These are phyloP conservation scores for Pelosia muscerda DNA, from an alignment of 2,888 invertebrate genomes.

Conservation along the genomic window DNA sequence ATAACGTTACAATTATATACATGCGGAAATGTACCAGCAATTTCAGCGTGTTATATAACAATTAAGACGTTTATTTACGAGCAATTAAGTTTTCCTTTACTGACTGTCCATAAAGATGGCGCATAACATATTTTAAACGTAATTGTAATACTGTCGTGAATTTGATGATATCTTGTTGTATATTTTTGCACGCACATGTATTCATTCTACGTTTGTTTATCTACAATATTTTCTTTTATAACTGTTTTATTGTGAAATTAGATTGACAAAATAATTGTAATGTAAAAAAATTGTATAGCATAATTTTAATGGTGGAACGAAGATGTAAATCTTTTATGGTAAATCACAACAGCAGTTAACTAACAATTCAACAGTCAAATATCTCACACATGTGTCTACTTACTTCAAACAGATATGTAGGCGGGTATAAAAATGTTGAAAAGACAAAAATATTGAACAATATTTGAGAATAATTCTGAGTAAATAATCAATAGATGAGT, in stretches of 20 bases:
- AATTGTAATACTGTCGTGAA: slow-evolving; percentile 1
- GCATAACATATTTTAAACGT: slow-evolving; percentile 2
- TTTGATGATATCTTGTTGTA: slow-evolving; percentile 6
- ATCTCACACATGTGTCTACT: no score
- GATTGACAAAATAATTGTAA: background rate
- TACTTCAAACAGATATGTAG: no score
- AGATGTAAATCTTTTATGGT: no score
- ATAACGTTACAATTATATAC: background rate
- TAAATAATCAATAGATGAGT: no score
- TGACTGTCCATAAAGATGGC: slow-evolving; percentile 1
- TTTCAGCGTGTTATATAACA: background rate
- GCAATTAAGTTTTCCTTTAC: slow-evolving; percentile 2
- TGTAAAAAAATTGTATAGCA: background rate
- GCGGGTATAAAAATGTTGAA: no score
- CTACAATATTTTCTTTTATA: background rate
- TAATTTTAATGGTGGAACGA: no score
- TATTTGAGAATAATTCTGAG: no score
- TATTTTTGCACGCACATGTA: slow-evolving; percentile 5
- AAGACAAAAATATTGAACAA: no score
- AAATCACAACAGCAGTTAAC: no score
- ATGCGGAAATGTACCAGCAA: slow-evolving; percentile 2
- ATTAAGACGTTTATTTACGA: slow-evolving; percentile 2
- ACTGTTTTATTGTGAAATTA: background rate
- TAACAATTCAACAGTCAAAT: no score
- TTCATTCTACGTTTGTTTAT: background rate